A percentile compares a stretch with the other conserved stretches of the same genome.
Evolutionary conservation across 2,113 vertebrate species (phyloP).

Genomic region (Cryptomyrus ogoouensis): DNA sequence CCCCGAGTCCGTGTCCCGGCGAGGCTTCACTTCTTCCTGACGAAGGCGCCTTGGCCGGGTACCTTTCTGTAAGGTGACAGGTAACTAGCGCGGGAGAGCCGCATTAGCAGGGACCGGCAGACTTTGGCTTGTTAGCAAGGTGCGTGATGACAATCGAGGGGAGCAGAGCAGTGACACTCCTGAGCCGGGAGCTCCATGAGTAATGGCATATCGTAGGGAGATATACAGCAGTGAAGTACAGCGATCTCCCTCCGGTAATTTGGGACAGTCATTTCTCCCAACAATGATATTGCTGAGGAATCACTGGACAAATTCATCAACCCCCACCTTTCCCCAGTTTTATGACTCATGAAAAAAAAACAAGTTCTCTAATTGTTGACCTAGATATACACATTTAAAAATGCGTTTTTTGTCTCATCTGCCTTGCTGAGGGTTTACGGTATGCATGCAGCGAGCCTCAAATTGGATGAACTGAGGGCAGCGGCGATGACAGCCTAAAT

Average conservation of each 20-base stretch:
- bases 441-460: background rate
- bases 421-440: constrained; percentile 10
- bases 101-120: constrained; percentile 48
- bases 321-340: constrained; percentile 49
- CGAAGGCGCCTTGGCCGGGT: constrained; percentile 13
- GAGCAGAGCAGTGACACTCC: constrained; percentile 11
- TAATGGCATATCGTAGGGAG: constrained; percentile 11
- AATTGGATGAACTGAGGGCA: background rate
- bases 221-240: constrained; percentile 31
- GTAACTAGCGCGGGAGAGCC: constrained; percentile 19
- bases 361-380: constrained; percentile 51
- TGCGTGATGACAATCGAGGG: constrained; percentile 50
- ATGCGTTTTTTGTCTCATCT: constrained; percentile 8
- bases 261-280: constrained; percentile 52
- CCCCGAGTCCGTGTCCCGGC: background rate
- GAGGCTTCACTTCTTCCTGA: background rate
- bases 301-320: constrained; percentile 61
- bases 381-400: constrained; percentile 44
- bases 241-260: constrained; percentile 26
- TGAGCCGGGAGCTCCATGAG: background rate
- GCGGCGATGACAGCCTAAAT: background rate
- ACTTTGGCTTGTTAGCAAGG: constrained; percentile 57
- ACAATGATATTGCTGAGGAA: constrained; percentile 56
- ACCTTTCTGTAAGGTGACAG: constrained; percentile 28
- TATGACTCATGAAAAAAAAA: constrained; percentile 34